These are phyloP conservation scores for Apodemia zela DNA, from an alignment of 2,888 invertebrate species.

Conservation along the genomic window DNA sequence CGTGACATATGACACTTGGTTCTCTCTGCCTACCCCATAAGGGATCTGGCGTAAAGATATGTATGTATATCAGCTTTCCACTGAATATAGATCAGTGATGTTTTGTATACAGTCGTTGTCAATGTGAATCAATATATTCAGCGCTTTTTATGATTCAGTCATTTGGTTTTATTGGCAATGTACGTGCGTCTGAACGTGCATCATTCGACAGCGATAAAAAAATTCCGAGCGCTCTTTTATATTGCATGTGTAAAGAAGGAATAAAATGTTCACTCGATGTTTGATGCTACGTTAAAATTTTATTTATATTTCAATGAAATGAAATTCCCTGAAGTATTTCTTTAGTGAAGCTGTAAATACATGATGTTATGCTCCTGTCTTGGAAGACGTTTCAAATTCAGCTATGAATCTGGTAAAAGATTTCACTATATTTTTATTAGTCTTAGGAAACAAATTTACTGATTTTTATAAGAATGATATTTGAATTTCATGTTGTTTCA, in stretches of 20 bases:
- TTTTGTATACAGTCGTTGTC: conserved; percentile 52
- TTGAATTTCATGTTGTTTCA: too few relatives aligned
- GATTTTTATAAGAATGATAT: too few relatives aligned
- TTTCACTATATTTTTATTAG: too few relatives aligned
- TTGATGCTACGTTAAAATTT: conserved; percentile 35
- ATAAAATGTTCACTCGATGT: conserved; percentile 49
- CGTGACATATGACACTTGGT: too few relatives aligned
- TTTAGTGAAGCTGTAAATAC: conserved; percentile 2
- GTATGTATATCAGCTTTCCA: too few relatives aligned
- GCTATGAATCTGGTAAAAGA: conserved; percentile 30
- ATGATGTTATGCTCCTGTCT: conserved; percentile 1
- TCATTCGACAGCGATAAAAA: conserved; percentile 69
- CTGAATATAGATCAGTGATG: conserved; percentile 28
- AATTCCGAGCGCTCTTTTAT: conserved; percentile 59
- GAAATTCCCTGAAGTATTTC: conserved; percentile 16
- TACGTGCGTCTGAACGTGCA: conserved; percentile 66
- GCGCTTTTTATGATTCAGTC: conserved; percentile 74
- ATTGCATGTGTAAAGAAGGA: conserved; percentile 44
- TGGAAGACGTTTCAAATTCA: conserved; percentile 18
- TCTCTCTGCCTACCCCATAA: too few relatives aligned
- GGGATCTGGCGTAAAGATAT: too few relatives aligned
- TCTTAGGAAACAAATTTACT: too few relatives aligned
- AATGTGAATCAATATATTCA: conserved; percentile 75
- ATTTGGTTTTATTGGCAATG: conserved; percentile 66
- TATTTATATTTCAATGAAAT: conserved; percentile 23